Conservation (phyloP, 2,888 invertebrate species). For the Carabus problematicus region DNA sequence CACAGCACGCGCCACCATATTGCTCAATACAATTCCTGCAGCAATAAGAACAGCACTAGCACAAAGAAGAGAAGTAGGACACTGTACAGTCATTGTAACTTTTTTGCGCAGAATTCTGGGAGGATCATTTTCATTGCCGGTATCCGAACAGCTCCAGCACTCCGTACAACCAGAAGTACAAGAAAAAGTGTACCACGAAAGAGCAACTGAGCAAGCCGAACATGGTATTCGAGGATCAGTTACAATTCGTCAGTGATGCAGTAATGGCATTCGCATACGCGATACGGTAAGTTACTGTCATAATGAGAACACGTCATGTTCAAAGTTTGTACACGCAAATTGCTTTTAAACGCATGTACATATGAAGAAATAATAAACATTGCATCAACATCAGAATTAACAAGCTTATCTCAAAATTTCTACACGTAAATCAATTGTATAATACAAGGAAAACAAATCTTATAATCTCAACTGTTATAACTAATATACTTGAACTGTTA, state of each 20-base stretch:
- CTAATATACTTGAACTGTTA: no score
- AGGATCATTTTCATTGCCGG: constrained; percentile 89
- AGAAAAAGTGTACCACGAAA: constrained; percentile 74
- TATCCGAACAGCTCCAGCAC: constrained; percentile 82
- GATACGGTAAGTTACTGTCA: constrained; percentile 66
- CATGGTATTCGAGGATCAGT: constrained; percentile 89
- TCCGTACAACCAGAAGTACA: constrained; percentile 81
- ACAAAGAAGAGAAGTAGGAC: not conserved
- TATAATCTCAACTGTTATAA: no score
- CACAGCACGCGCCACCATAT: no score
- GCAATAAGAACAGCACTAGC: no score
- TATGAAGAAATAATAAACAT: no score
- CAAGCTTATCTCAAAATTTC: no score
- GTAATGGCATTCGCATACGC: constrained; percentile 95
- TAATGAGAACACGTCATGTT: not conserved
- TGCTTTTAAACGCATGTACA: no score
- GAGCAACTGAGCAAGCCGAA: constrained; percentile 78
- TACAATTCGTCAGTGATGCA: constrained; percentile 96
- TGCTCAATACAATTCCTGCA: not conserved
- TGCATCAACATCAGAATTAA: no score
- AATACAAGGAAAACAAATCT: no score
- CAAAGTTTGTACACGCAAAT: no score
- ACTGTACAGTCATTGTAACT: constrained; percentile 17
- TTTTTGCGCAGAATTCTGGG: constrained; percentile 84
- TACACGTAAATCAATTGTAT: no score